Conservation (phyloP, 2,888 invertebrate genomes). For the Synergus itoensis region DNA sequence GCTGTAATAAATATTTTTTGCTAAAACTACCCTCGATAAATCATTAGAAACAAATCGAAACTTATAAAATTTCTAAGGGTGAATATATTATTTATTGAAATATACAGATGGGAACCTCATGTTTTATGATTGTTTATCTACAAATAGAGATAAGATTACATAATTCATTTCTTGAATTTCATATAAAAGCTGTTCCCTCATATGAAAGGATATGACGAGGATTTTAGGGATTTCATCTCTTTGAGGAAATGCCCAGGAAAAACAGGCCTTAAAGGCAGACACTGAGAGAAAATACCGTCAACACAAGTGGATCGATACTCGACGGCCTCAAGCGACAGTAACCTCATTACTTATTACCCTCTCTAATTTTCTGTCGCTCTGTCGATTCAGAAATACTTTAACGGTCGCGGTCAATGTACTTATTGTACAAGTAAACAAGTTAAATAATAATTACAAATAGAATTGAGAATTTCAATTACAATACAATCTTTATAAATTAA, state of each 20-base stretch:
- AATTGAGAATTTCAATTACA: background rate
- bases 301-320: conserved; percentile 25
- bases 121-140: too few relatives aligned
- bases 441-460: background rate
- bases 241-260: conserved; percentile 13
- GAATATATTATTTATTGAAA: too few relatives aligned
- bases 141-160: too few relatives aligned
- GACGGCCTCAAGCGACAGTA: conserved; percentile 22
- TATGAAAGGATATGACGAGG: background rate
- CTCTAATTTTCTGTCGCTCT: conserved; percentile 30
- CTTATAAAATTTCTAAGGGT: too few relatives aligned
- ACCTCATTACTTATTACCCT: conserved; percentile 36
- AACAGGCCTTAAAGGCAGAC: conserved; percentile 32
- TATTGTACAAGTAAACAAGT: background rate
- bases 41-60: too few relatives aligned
- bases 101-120: too few relatives aligned
- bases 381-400: conserved; percentile 17
- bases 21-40: too few relatives aligned
- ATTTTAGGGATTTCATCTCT: conserved; percentile 13
- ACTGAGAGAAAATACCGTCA: conserved; percentile 19
- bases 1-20: too few relatives aligned
- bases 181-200: background rate
- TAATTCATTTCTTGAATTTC: background rate
- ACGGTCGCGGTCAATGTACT: conserved; percentile 30
- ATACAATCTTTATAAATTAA: background rate